Evolutionary conservation across 2,888 invertebrate genomes (phyloP).

Genomic region (Ectemnius cavifrons): DNA sequence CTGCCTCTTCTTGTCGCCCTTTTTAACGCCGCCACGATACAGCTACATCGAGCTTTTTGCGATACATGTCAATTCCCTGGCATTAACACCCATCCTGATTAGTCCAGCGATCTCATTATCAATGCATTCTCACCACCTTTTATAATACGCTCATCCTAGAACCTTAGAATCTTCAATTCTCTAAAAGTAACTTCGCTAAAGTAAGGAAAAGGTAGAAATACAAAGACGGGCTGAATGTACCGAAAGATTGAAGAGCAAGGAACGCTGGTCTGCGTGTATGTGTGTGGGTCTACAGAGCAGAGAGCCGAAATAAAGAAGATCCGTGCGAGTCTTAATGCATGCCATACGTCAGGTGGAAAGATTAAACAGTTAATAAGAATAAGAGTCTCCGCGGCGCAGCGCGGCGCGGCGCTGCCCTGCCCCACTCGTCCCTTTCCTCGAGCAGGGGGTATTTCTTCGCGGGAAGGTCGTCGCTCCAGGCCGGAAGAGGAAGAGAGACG

Average conservation of each 20-base stretch:
- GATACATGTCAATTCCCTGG: slow-evolving; percentile 1
- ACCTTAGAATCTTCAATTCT: too few relatives aligned
- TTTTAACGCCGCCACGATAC: slow-evolving; percentile 33
- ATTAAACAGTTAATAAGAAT: slow-evolving; percentile 79
- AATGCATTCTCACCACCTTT: too few relatives aligned
- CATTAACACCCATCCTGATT: neutral
- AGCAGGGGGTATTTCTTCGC: slow-evolving; percentile 67
- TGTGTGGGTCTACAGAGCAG: slow-evolving; percentile 47
- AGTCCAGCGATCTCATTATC: neutral
- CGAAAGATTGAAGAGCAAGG: slow-evolving; percentile 38
- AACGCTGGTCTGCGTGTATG: slow-evolving; percentile 27
- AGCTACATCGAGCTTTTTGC: neutral
- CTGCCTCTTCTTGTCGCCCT: slow-evolving; percentile 44
- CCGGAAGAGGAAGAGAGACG: slow-evolving; percentile 57
- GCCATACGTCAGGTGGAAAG: slow-evolving; percentile 77
- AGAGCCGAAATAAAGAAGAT: slow-evolving; percentile 72
- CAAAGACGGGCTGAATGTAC: neutral
- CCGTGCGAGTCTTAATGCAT: slow-evolving; percentile 70
- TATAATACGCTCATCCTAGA: too few relatives aligned
- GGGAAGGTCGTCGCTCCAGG: slow-evolving; percentile 53
- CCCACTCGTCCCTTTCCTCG: slow-evolving; percentile 62
- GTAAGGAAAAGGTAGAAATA: neutral
- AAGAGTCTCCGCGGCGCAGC: slow-evolving; percentile 72
- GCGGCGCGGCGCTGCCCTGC: slow-evolving; percentile 42
- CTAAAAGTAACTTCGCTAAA: neutral